These are phyloP conservation scores for Harpegnathos saltator DNA, from an alignment of 1,140 invertebrate species.

Conservation along the genomic window DNA sequence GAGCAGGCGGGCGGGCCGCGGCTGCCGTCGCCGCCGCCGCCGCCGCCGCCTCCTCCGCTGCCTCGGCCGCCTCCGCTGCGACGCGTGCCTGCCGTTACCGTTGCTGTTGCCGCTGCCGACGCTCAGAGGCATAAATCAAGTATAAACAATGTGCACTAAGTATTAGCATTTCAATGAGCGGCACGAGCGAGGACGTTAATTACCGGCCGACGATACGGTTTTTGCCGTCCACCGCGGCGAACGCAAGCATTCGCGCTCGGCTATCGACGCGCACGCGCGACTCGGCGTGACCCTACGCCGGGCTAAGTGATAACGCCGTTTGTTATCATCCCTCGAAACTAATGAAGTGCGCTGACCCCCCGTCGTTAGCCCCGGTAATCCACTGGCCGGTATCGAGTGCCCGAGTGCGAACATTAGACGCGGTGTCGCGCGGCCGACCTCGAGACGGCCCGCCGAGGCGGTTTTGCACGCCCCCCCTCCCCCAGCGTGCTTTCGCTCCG, in stretches of 20 bases:
- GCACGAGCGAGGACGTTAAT: conserved; percentile 69
- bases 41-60: too few relatives aligned
- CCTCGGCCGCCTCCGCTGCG: too few relatives aligned
- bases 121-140: conserved; percentile 64
- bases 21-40: too few relatives aligned
- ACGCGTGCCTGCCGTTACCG: too few relatives aligned
- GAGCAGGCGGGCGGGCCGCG: too few relatives aligned
- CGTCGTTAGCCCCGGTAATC: conserved; percentile 68
- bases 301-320: conserved; percentile 66
- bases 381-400: conserved; percentile 48
- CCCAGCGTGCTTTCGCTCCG: too few relatives aligned
- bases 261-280: conserved; percentile 50
- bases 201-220: conserved; percentile 63
- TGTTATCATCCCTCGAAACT: conserved; percentile 72
- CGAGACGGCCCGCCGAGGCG: too few relatives aligned
- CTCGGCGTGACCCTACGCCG: conserved; percentile 47
- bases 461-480: too few relatives aligned
- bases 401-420: conserved; percentile 35
- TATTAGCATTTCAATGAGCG: conserved; percentile 72
- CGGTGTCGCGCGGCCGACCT: conserved; percentile 27
- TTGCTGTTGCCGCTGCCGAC: too few relatives aligned
- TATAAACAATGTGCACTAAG: conserved; percentile 62
- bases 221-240: conserved; percentile 53
- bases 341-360: conserved; percentile 54
- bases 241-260: conserved; percentile 30